phyloP scores from a whole-genome alignment of 53 echinoderm and acorn worm genomes.

The Echinarachnius parma region DNA sequence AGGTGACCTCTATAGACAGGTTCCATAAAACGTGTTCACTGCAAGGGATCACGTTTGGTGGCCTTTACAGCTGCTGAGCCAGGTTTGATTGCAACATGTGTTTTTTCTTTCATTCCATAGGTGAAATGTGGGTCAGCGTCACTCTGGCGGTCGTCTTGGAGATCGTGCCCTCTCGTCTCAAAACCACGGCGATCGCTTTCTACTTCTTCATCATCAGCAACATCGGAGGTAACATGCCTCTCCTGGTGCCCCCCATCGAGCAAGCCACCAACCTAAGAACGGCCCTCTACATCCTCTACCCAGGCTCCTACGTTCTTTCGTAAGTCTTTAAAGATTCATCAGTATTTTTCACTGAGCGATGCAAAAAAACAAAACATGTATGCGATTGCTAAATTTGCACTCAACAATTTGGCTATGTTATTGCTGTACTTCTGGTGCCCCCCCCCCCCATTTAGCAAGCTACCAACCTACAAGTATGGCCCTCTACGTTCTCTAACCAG shows the following conservation, averaged over 20 bases:
- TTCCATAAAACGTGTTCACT: too few species aligned
- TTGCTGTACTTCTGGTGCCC: too few species aligned
- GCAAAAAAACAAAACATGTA: too few species aligned
- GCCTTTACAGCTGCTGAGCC: too few species aligned
- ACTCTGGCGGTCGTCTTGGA: conserved; percentile 74
- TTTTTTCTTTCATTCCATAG: conserved; percentile 40
- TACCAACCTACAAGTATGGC: too few species aligned
- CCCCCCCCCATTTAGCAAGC: too few species aligned
- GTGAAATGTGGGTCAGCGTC: conserved; percentile 86
- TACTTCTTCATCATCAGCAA: conserved; percentile 87
- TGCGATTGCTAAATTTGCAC: too few species aligned
- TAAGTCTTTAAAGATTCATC: conserved; percentile 29
- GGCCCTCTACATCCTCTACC: conserved; percentile 65
- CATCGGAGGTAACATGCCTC: conserved; percentile 73
- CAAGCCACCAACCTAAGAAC: conserved; percentile 23
- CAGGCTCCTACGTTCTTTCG: conserved; percentile 65
- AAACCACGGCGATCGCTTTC: conserved; percentile 63
- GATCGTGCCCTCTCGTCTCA: conserved; percentile 59
- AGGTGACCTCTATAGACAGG: too few species aligned
- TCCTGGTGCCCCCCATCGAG: conserved; percentile 55
- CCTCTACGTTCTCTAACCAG: too few species aligned
- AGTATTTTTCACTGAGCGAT: too few species aligned
- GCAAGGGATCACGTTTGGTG: too few species aligned
- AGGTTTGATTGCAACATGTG: background rate
- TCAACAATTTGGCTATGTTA: too few species aligned